These are phyloP conservation scores for Aphaenogaster floridana DNA, from an alignment of 1,140 invertebrate genomes.

Conservation along the genomic window DNA sequence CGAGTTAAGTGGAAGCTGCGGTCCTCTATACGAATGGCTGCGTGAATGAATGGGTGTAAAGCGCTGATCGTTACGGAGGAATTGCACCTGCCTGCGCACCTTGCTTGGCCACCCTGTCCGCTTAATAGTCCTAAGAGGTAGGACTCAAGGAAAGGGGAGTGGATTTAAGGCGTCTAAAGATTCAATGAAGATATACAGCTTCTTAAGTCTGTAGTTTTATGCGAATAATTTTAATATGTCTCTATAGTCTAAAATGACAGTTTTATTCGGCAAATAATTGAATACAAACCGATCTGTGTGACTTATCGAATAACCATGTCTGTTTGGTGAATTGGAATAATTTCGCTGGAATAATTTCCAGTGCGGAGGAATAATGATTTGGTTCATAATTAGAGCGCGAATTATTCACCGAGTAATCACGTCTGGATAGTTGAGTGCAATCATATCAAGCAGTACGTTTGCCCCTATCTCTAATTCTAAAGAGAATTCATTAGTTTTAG, in stretches of 20 bases:
- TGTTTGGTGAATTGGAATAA: background rate
- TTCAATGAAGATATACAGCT: background rate
- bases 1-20: slow-evolving; percentile 6
- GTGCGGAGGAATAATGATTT: background rate
- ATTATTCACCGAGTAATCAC: slow-evolving; percentile 26
- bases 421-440: background rate
- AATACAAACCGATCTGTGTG: background rate
- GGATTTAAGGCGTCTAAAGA: background rate
- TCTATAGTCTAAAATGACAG: background rate
- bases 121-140: slow-evolving; percentile 36
- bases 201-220: background rate
- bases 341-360: slow-evolving; percentile 27
- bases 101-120: slow-evolving; percentile 22
- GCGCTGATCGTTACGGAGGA: slow-evolving; percentile 49
- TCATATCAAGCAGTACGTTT: slow-evolving; percentile 16
- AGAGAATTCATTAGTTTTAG: slow-evolving; percentile 7
- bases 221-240: background rate
- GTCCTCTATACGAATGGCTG: slow-evolving; percentile 30
- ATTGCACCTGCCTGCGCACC: slow-evolving; percentile 43
- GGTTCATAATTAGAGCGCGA: slow-evolving; percentile 41
- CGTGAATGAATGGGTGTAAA: slow-evolving; percentile 46
- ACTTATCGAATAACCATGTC: background rate
- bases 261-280: slow-evolving; percentile 1
- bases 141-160: background rate
- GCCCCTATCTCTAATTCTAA: background rate